phyloP scores from a whole-genome alignment of 2,797 vertebrate genomes.

The Sebastes iracundus region DNA sequence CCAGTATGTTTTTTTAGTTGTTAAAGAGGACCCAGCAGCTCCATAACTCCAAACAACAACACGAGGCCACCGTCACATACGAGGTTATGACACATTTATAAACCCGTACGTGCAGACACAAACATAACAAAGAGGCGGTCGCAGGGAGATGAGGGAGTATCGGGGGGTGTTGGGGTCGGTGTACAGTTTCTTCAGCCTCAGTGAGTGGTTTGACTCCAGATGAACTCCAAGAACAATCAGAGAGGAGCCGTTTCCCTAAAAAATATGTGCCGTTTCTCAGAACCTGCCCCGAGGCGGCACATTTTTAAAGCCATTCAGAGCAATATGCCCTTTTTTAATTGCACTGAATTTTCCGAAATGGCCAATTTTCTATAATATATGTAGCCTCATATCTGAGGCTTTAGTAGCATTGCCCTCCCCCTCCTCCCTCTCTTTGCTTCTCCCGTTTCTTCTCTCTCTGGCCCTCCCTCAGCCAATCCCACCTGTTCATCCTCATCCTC shows the following conservation, averaged over 20 bases:
- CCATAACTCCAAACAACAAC: background rate
- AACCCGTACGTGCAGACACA: fast-evolving
- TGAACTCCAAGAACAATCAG: background rate
- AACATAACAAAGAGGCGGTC: fast-evolving
- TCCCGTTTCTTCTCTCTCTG: background rate
- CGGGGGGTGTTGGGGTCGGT: background rate
- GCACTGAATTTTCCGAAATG: constrained; percentile 30
- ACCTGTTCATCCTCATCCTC: background rate
- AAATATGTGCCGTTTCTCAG: background rate
- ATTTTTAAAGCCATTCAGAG: background rate
- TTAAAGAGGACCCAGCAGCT: background rate
- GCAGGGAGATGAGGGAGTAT: background rate
- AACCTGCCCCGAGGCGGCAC: background rate
- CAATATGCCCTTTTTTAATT: constrained; percentile 41
- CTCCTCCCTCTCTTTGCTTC: constrained; percentile 3
- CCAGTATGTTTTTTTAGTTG: background rate
- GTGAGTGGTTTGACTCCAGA: background rate
- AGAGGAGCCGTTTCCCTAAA: background rate
- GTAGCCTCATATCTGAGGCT: background rate
- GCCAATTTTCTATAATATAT: constrained; percentile 41
- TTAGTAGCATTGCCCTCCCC: background rate
- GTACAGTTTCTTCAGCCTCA: background rate
- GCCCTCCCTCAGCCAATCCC: background rate
- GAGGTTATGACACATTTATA: background rate
- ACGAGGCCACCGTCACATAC: background rate